Percentiles rank a stretch among this genome's conserved stretches.
phyloP scores from a whole-genome alignment of 2,888 invertebrate genomes.

The Pseudanteris insignis region DNA sequence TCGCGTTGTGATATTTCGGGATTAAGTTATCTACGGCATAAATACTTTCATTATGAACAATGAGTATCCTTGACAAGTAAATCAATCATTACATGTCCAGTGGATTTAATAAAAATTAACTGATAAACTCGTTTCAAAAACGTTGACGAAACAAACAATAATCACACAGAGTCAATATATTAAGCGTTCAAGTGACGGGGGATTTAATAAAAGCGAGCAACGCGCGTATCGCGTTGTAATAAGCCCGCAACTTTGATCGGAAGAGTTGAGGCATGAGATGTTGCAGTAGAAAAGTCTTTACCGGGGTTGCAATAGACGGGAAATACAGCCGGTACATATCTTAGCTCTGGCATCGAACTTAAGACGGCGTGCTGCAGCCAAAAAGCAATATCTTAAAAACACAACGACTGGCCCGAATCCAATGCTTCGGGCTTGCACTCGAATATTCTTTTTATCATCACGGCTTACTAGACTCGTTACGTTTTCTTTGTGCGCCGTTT shows the following conservation, averaged over 20 bases:
- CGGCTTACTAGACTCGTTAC: conserved; percentile 36
- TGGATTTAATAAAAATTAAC: too few species aligned
- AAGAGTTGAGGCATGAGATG: conserved; percentile 19
- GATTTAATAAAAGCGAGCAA: conserved; percentile 8
- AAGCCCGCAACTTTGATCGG: conserved; percentile 21
- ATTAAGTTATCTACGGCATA: too few species aligned
- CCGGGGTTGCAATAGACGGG: conserved; percentile 18
- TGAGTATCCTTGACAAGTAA: too few species aligned
- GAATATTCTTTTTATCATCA: conserved; percentile 41
- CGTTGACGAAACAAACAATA: too few species aligned
- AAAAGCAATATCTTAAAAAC: conserved; percentile 62
- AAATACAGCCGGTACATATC: conserved; percentile 37
- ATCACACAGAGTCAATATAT: too few species aligned
- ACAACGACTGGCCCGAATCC: conserved; percentile 58
- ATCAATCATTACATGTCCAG: too few species aligned
- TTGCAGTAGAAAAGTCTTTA: conserved; percentile 27
- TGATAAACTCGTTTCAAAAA: too few species aligned
- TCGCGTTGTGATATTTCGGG: too few species aligned
- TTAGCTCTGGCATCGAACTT: conserved; percentile 30
- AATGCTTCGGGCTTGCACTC: conserved; percentile 49
- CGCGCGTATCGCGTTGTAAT: conserved; percentile 9
- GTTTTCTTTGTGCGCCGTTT: conserved; percentile 39
- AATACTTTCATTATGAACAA: too few species aligned
- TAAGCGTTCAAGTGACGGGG: neutral
- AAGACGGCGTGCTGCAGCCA: conserved; percentile 45